These are phyloP conservation scores for Oryzias celebensis DNA, from an alignment of 2,113 vertebrate species.

Conservation along the genomic window DNA sequence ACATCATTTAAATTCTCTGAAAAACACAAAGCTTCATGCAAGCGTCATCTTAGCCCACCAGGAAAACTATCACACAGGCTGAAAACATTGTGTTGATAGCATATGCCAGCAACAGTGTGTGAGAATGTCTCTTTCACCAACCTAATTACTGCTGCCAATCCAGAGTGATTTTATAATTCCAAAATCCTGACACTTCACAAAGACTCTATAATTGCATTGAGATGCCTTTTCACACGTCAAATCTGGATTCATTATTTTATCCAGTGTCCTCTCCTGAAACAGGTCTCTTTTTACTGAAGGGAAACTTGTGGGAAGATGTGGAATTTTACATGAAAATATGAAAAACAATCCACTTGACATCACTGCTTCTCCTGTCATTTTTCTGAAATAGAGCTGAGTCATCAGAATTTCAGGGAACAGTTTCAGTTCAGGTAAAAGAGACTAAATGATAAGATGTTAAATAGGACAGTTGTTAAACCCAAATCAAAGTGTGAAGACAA, in stretches of 20 bases:
- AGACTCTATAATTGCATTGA: constrained; percentile 82
- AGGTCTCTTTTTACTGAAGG: constrained; percentile 54
- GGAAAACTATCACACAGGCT: constrained; percentile 13
- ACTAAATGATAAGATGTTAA: constrained; percentile 2
- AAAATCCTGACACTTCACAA: constrained; percentile 84
- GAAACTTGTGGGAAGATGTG: constrained; percentile 79
- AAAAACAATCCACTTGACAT: constrained; percentile 75
- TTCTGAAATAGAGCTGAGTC: constrained; percentile 66
- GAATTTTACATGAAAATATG: constrained; percentile 92
- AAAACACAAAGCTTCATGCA: constrained; percentile 6
- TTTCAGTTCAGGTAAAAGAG: constrained; percentile 26
- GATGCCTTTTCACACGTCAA: constrained; percentile 72
- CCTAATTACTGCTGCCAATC: constrained; percentile 74
- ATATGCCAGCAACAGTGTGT: constrained; percentile 66
- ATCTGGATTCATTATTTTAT: constrained; percentile 80
- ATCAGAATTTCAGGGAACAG: constrained; percentile 54
- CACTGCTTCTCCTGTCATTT: constrained; percentile 17
- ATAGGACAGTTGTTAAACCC: too few species aligned
- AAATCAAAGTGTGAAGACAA: too few species aligned
- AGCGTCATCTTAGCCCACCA: background rate
- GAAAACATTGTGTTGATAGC: constrained; percentile 48
- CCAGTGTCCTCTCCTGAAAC: constrained; percentile 70
- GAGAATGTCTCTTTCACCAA: constrained; percentile 63
- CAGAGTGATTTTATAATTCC: constrained; percentile 73
- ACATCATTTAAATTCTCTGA: constrained; percentile 11